Base-by-base conservation (phyloP, 1,140 invertebrate genomes). In the Diabrotica undecimpunctata region DNA sequence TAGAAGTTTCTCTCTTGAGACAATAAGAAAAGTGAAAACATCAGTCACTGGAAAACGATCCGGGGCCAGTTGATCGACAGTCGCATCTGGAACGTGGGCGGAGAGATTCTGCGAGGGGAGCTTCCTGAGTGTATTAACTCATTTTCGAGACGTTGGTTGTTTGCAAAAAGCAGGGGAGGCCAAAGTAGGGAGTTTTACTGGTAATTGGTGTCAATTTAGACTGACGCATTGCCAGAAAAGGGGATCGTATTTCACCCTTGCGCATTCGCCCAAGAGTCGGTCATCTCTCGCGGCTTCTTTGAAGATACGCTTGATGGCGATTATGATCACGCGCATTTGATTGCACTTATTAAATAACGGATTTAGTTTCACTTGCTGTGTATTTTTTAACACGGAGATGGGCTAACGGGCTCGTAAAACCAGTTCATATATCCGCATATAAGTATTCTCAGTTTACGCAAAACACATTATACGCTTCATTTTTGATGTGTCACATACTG, bases 141-240 rank as follows among this genome's bases (percentile, higher is more conserved):
- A 76, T 76, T 77, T 75, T 76, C 74, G 73, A 73, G 75, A 77
- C 76, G 74, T 73, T 77, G 72, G 75, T 76, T 77, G 72, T 74
- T 72, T 72, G 71, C 72, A 72, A 71, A 75, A 70, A 65, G 70
- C 75, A 72, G 75, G 75, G 73, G 69, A 65, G 68, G 74, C 71
- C 66, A 74, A 68, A 72, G 77, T 74, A 83, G 83, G 83, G 83
- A 84, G 83, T 85, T 85, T 85, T 85, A 81, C 84, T 84, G 84
- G 84, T 86, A 86, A 86, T 86, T 86, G 84, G 84, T 85, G 84
- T 84, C 85, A 86, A 85, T 86, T 86, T 86, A 84, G 75, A 74
- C 76, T 78, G 78, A 78, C 76, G 77, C 76, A 78, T 77, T 74
- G 73, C 64, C 74, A 71, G 72, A 74, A 72, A 72, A 68, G 74